A percentile compares a stretch with the other conserved stretches of the same genome.
phyloP scores from a whole-genome alignment of 1,140 invertebrate genomes.

The Penaeus vannamei region DNA sequence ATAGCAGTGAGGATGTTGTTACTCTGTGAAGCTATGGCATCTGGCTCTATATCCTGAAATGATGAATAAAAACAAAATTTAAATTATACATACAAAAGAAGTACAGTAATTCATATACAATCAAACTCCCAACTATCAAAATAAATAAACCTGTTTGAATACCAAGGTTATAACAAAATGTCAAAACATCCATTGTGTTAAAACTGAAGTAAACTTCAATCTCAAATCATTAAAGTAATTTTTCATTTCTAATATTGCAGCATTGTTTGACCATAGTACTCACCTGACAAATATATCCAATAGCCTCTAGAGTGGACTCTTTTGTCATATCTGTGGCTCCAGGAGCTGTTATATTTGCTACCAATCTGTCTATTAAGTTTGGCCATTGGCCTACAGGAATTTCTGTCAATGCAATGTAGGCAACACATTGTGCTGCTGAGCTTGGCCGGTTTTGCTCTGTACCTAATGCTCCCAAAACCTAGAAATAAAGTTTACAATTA shows the following conservation, averaged over 20 bases:
- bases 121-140: neutral
- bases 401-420: constrained; percentile 97
- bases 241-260: neutral
- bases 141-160: neutral
- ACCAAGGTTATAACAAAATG: no score
- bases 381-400: constrained; percentile 83
- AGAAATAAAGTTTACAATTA: constrained; percentile 69
- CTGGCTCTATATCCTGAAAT: constrained; percentile 80
- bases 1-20: constrained; percentile 99
- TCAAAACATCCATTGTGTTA: no score
- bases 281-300: constrained; percentile 88
- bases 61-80: constrained; percentile 20
- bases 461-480: constrained; percentile 93
- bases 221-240: neutral
- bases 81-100: neutral
- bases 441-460: constrained; percentile 96
- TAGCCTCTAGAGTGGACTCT: constrained; percentile 96
- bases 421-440: constrained; percentile 98
- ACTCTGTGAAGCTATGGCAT: constrained; percentile 90
- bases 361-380: constrained; percentile 88
- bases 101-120: neutral
- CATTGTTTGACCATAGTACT: neutral
- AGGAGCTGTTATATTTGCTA: constrained; percentile 85
- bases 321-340: constrained; percentile 89
- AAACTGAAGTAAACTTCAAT: neutral